Base-by-base conservation (phyloP, 2,888 invertebrate genomes). In the Chesias legatella region DNA sequence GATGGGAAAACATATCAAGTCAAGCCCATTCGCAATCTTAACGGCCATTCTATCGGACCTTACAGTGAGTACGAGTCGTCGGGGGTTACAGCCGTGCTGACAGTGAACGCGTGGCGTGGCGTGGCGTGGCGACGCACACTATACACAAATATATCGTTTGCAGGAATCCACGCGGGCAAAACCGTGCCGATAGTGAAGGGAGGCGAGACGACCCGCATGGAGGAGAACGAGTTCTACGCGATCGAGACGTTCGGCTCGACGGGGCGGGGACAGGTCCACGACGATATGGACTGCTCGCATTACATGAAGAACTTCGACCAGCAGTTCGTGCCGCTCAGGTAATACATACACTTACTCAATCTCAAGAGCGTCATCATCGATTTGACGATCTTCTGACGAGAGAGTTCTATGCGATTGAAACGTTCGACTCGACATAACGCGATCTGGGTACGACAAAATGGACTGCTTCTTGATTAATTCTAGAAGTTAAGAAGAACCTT, bases 161-260 rank as follows among this genome's bases (percentile, higher is more conserved):
- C 51, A 94, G 94, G 94, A 57, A 96, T 96, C 65, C 95, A 95
- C 68, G 97, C 98, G 34, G 99, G 99, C 1, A 99, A 99, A 88
- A 99, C 99, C 0, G 99, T 99, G 32, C 99, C 99, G 0, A 99
- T 99, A 62, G 99, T 99, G 0, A 98, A 98, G 78, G 99, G 99
- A 1, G 99, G 99, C 0, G 99, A 99, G 76, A 95, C 96, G 0
- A 97, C 96, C 0, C 93, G 95, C 47, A 99, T 99, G 99, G 99
- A 99, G 82, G 99, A 99, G 77, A 97, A 98, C 72, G 99, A 99
- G 83, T 97, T 98, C 80, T 99, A 98, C 86, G 99, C 99, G 0
- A 99, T 99, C 60, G 99, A 99, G 88, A 99, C 99, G 0, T 99
- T 99, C 75, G 99, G 99, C 26, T 98, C 98, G 5, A 99, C 99